These are phyloP conservation scores for Ariopsis seemanni DNA, from an alignment of 2,113 vertebrate genomes.

Conservation along the genomic window DNA sequence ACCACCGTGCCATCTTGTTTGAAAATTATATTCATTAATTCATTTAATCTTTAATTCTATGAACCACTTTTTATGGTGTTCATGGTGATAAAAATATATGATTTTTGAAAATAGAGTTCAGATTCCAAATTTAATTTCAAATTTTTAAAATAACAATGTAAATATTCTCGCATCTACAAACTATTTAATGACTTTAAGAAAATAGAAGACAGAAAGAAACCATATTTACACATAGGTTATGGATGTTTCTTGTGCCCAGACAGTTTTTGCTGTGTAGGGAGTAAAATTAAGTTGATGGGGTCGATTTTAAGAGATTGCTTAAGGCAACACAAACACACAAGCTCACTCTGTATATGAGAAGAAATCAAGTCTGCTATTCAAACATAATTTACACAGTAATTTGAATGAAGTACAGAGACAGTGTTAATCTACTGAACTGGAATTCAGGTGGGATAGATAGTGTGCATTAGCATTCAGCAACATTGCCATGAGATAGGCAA, in stretches of 20 bases:
- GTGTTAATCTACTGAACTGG: slow-evolving; percentile 2
- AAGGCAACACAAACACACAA: neutral
- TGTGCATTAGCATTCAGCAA: neutral
- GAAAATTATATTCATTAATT: neutral
- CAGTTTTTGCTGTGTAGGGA: neutral
- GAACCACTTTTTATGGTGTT: neutral
- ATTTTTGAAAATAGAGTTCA: neutral
- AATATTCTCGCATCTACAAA: neutral
- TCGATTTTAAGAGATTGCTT: neutral
- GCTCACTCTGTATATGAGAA: neutral
- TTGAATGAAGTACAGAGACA: neutral
- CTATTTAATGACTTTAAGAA: neutral
- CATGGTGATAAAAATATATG: neutral
- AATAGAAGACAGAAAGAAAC: neutral
- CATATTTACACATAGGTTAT: neutral
- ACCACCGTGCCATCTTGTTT: no score
- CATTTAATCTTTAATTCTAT: neutral
- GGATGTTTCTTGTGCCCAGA: neutral
- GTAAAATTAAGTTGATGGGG: neutral
- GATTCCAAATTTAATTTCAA: neutral
- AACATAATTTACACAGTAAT: slow-evolving; percentile 16
- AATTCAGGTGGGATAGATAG: neutral
- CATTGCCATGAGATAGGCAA: neutral
- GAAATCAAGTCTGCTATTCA: slow-evolving; percentile 15
- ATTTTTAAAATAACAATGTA: no score